Base-by-base conservation (phyloP, 2,888 invertebrate species). In the Acanthosepion esculentum region DNA sequence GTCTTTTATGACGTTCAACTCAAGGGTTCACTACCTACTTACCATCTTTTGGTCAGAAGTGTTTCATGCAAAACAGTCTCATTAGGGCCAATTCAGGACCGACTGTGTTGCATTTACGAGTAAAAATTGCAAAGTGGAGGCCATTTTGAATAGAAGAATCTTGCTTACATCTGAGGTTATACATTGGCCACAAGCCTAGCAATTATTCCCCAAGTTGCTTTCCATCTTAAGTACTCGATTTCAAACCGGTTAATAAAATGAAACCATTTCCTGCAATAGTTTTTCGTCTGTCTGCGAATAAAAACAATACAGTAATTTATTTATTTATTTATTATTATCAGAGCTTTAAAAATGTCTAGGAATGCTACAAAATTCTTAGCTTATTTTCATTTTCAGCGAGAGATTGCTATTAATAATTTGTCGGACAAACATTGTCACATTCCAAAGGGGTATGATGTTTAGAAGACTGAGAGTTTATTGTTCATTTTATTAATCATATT, bases 1-100 rank as follows among this genome's bases (percentile, higher is more conserved):
- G n/a, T 12, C n/a, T 5, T 78, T 78, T 78, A 78, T 78, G 78
- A 15, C 33, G 10, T 12, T 15, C 12, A 15, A 78, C n/a, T 78
- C 78, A n/a, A 78, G 78, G 78, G 78, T n/a, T 12, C n/a, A 10
- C n/a, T 78, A 23, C 78, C n/a, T 78, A 78, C 33, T 78, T n/a
- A 78, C 78, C 33, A n/a, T 78, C 78, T 78, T n/a, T 78, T n/a
- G n/a, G n/a, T 15, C 18, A 8, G 78, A 78, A 78, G 78, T 78
- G 33, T 78, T 78, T 78, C 78, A 78, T 78, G 78, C 78, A 78
- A 78, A 78, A 78, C 78, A 78, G 78, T 78, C 78, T 78, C 78
- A 78, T 78, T 78, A 78, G 78, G 78, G 78, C 78, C n/a, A 12
- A 78, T 78, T 78, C 78, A 78, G 15, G 78, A 33, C 78, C n/a